Evolutionary conservation across 2,888 invertebrate species (phyloP).

Genomic region (Cataglyphis rosenhaueri): DNA sequence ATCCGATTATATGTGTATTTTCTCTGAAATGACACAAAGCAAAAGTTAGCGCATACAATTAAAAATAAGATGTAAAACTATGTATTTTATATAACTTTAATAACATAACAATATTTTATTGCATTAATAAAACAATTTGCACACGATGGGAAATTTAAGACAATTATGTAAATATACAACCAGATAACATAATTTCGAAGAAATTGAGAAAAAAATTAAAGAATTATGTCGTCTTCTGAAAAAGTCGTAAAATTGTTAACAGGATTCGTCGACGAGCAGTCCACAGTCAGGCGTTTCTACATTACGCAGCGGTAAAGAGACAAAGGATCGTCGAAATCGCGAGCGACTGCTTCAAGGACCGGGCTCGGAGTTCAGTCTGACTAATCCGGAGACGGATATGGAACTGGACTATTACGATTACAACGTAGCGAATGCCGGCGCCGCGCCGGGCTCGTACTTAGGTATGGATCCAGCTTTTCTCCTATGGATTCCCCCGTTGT

Average conservation of each 20-base stretch:
- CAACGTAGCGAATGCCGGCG: constrained; percentile 93
- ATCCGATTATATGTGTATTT: constrained; percentile 11
- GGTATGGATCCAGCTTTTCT: constrained; percentile 96
- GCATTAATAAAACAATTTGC: not conserved
- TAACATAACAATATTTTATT: not conserved
- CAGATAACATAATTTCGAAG: not conserved
- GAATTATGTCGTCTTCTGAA: not conserved
- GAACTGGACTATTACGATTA: constrained; percentile 96
- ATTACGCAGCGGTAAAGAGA: constrained; percentile 86
- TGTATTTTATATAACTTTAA: not conserved
- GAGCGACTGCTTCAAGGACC: constrained; percentile 89
- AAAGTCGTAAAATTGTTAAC: constrained; percentile 13
- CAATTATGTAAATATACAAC: not conserved
- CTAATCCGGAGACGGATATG: constrained; percentile 91
- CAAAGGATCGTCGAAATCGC: constrained; percentile 92
- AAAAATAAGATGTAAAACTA: not conserved
- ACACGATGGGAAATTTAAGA: not conserved
- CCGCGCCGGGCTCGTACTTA: constrained; percentile 94
- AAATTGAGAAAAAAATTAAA: not conserved
- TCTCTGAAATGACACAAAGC: not conserved
- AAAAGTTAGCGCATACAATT: not conserved
- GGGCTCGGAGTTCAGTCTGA: constrained; percentile 92
- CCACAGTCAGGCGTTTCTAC: constrained; percentile 79
- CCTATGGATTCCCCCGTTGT: constrained; percentile 94
- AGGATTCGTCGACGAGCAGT: constrained; percentile 81